These are phyloP conservation scores for Drosophila melanosoma DNA, from an alignment of 2,888 invertebrate species.

Conservation along the genomic window DNA sequence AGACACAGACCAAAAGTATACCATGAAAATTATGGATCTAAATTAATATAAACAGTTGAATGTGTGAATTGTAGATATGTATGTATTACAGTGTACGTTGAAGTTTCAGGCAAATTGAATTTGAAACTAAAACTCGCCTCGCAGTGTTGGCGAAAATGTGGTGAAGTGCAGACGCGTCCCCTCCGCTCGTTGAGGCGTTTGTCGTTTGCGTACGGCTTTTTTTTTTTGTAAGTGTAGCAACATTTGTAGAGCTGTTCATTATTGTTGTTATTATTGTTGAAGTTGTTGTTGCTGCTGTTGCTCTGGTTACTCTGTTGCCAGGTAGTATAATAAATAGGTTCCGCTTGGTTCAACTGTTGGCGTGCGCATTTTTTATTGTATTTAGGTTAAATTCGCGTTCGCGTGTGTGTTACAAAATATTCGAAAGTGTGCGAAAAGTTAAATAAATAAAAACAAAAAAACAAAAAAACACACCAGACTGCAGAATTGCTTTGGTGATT, in stretches of 20 bases:
- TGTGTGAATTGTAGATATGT: slow-evolving; percentile 1
- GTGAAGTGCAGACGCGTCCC: slow-evolving; percentile 70
- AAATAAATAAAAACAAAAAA: slow-evolving; percentile 45
- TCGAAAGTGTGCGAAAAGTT: slow-evolving; percentile 76
- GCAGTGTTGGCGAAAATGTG: slow-evolving; percentile 79
- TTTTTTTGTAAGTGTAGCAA: slow-evolving; percentile 55
- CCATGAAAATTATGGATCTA: slow-evolving; percentile 18
- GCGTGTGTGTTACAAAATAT: slow-evolving; percentile 78
- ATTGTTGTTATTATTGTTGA: slow-evolving; percentile 8
- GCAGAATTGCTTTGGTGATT: slow-evolving; percentile 31
- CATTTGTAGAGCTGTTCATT: slow-evolving; percentile 5
- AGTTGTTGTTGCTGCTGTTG: slow-evolving; percentile 27
- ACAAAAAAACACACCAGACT: slow-evolving; percentile 25
- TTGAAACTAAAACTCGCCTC: slow-evolving; percentile 59
- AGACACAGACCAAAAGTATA: slow-evolving; percentile 55
- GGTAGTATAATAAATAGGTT: slow-evolving; percentile 46
- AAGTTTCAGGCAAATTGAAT: slow-evolving; percentile 56
- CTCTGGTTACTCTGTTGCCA: slow-evolving; percentile 42
- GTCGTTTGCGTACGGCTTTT: slow-evolving; percentile 49
- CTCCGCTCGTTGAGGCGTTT: slow-evolving; percentile 58
- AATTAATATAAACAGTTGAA: background rate
- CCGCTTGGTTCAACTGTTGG: slow-evolving; percentile 43
- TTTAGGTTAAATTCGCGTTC: slow-evolving; percentile 80
- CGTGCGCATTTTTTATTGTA: slow-evolving; percentile 62
- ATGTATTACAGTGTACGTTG: slow-evolving; percentile 23